Conservation (phyloP, 2,888 invertebrate species). For the Tipula vernalis region DNA sequence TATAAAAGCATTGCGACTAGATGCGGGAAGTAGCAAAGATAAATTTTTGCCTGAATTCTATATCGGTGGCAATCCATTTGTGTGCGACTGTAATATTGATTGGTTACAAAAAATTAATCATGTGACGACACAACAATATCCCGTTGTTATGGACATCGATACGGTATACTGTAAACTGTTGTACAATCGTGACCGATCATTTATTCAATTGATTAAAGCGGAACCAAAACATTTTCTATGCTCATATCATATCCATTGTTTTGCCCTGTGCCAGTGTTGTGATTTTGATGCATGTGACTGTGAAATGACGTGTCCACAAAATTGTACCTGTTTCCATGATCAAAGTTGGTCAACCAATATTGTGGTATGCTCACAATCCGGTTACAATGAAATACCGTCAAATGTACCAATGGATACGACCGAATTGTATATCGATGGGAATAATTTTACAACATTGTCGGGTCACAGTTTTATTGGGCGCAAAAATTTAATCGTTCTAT, state of each 20-base stretch:
- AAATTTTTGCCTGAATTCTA: conserved; percentile 77
- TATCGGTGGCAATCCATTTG: conserved; percentile 87
- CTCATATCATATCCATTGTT: conserved; percentile 86
- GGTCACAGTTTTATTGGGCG: conserved; percentile 86
- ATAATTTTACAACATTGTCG: conserved; percentile 73
- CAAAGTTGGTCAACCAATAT: conserved; percentile 87
- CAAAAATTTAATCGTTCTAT: conserved; percentile 76
- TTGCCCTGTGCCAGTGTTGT: conserved; percentile 89
- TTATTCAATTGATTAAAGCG: conserved; percentile 75
- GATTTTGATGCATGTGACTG: conserved; percentile 96
- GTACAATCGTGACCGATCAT: conserved; percentile 71
- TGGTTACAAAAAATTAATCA: conserved; percentile 89
- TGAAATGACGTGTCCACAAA: conserved; percentile 89
- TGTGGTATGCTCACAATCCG: conserved; percentile 76
- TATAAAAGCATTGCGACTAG: conserved; percentile 71
- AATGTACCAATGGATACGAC: conserved; percentile 93
- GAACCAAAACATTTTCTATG: conserved; percentile 85
- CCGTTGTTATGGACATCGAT: conserved; percentile 80
- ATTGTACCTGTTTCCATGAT: conserved; percentile 92
- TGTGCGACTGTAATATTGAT: conserved; percentile 91
- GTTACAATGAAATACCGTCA: conserved; percentile 70
- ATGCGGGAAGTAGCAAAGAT: conserved; percentile 63
- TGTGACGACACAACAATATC: conserved; percentile 72
- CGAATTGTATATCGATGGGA: conserved; percentile 86
- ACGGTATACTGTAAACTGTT: conserved; percentile 79